Conservation (phyloP, 2,797 vertebrate species). For the Myotis myotis region DNA sequence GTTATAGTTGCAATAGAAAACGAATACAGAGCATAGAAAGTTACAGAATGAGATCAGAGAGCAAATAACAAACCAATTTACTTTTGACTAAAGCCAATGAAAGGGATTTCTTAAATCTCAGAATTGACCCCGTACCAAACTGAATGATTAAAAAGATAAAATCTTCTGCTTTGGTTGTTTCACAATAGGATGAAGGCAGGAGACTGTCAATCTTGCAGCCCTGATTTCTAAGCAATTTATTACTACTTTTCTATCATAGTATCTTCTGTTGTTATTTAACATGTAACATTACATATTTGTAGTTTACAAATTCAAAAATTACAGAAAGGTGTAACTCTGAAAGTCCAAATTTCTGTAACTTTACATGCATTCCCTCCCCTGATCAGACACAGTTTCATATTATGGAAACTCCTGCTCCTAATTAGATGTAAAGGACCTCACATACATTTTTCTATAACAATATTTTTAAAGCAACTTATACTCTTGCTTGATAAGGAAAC, state of each 20-base stretch:
- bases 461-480: background rate
- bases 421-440: background rate
- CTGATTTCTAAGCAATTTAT: background rate
- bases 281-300: background rate
- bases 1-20: background rate
- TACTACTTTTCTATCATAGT: background rate
- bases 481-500: background rate
- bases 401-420: background rate
- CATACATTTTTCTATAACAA: background rate
- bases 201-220: background rate
- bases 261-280: background rate
- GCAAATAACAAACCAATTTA: background rate
- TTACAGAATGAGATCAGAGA: background rate
- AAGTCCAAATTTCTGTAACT: background rate
- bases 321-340: background rate
- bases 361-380: background rate
- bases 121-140: background rate
- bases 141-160: background rate
- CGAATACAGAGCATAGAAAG: background rate
- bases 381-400: background rate
- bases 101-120: background rate
- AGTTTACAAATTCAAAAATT: background rate
- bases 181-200: background rate
- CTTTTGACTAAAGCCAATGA: background rate
- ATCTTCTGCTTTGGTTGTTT: conserved; percentile 8